Evolutionary conservation across 2,888 invertebrate genomes (phyloP), one percentile per base, ranked within the genome.

Genomic region (Arrhopalites spinosus): DNA sequence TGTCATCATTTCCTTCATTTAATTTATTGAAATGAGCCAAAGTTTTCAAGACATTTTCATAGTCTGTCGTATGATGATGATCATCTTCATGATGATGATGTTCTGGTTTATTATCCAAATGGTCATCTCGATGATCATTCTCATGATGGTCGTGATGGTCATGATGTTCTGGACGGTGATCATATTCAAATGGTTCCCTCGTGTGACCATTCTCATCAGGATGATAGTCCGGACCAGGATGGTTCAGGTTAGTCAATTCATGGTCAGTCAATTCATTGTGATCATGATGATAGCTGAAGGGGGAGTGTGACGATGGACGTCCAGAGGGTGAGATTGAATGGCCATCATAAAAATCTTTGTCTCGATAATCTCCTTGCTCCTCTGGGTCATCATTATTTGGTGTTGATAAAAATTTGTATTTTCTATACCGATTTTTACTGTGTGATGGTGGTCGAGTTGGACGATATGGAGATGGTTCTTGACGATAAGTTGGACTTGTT

Each of bases 101-200:
- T 7, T 23, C 43, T 20, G 36, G 30, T 66, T 1, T 3, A 36
- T 11, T n/a, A n/a, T n/a, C n/a, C n/a, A n/a, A n/a, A n/a, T n/a
- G n/a, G n/a, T 45, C 25, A 36, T 23, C 5, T 43, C 66, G 11
- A 13, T 43, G 66, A 66, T 66, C 23, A 2, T 63, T 11, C 27
- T 36, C 3, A 23, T 73, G 67, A 30, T 75, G 43, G 3, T 36
- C n/a, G 20, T 45, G 11, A 23, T 15, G 5, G 13, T 23, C 8
- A 5, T 1, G 23, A 3, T 2, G 59, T 0, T 8, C 30, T 1
- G 15, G 64, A n/a, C 3, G 15, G n/a, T 66, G 20, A 23, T 27
- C 64, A 64, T 36, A 64, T 2, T 64, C 64, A 64, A 64, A 64
- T 1, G 64, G 64, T 23, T 45, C 66, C 13, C 66, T 8, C 23